Percentiles rank a stretch among this genome's conserved stretches.
phyloP scores from a whole-genome alignment of 2,113 vertebrate species.

The Syrrhaptes paradoxus region DNA sequence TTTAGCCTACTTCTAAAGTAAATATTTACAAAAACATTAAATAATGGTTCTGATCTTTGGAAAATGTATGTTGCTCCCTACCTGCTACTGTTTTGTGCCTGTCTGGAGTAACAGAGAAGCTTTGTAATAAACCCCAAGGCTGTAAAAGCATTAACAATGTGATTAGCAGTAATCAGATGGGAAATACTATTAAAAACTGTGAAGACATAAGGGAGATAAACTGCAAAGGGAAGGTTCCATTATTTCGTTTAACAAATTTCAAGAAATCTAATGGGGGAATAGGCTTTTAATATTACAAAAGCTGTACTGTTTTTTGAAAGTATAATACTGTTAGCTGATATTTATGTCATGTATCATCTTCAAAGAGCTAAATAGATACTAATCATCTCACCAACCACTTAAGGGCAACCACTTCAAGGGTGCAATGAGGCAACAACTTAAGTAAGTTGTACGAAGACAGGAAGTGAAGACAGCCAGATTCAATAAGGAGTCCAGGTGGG shows the following conservation, averaged over 20 bases:
- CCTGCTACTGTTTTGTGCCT: slow-evolving; percentile 62
- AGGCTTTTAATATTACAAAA: slow-evolving; percentile 16
- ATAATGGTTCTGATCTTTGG: slow-evolving; percentile 53
- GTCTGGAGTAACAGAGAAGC: not conserved
- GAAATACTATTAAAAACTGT: slow-evolving; percentile 31
- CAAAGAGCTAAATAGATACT: slow-evolving; percentile 46
- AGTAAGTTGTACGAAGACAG: slow-evolving; percentile 8
- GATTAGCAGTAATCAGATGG: slow-evolving; percentile 43
- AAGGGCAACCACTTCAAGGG: slow-evolving; percentile 30
- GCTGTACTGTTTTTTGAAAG: not conserved
- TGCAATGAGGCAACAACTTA: not conserved
- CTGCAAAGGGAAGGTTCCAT: not conserved
- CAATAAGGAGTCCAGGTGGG: not conserved
- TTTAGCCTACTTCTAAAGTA: slow-evolving; percentile 63
- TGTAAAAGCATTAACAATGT: not conserved
- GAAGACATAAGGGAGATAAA: slow-evolving; percentile 16
- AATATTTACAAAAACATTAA: slow-evolving; percentile 72
- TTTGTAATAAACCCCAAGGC: not conserved
- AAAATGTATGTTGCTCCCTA: slow-evolving; percentile 47
- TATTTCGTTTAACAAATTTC: slow-evolving; percentile 10
- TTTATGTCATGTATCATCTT: slow-evolving; percentile 35
- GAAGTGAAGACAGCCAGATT: slow-evolving; percentile 30
- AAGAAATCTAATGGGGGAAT: not conserved
- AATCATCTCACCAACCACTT: slow-evolving; percentile 43
- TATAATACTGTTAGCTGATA: not conserved